These are phyloP conservation scores for Lysandra bellargus DNA, from an alignment of 2,888 invertebrate species.

Conservation along the genomic window DNA sequence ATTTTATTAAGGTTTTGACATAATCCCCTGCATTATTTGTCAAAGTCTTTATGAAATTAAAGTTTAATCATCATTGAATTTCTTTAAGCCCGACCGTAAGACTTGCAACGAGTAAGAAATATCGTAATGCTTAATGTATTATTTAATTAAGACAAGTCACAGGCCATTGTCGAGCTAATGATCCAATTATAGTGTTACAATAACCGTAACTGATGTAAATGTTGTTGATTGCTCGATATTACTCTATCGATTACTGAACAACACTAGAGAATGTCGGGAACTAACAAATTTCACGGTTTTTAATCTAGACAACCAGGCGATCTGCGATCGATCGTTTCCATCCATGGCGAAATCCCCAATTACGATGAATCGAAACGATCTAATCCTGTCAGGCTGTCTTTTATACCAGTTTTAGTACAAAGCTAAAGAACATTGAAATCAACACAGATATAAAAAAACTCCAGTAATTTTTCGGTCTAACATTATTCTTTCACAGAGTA, in stretches of 20 bases:
- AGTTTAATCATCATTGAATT: too few relatives aligned
- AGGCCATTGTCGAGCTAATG: constrained; percentile 16
- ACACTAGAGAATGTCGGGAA: background rate
- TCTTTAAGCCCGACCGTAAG: background rate
- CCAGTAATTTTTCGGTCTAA: background rate
- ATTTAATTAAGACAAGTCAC: background rate
- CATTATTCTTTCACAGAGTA: background rate
- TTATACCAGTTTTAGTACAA: too few relatives aligned
- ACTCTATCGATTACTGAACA: background rate
- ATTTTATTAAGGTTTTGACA: too few relatives aligned
- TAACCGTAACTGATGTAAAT: background rate
- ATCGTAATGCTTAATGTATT: background rate
- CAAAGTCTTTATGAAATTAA: too few relatives aligned
- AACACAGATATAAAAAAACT: background rate
- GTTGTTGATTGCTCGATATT: background rate
- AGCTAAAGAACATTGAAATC: background rate
- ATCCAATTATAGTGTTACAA: background rate
- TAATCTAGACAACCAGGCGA: too few relatives aligned
- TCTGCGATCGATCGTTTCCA: too few relatives aligned
- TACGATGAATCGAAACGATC: too few relatives aligned
- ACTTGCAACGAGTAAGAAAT: background rate
- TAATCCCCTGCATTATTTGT: too few relatives aligned
- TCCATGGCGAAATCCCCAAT: too few relatives aligned
- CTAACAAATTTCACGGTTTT: background rate
- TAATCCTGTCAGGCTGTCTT: too few relatives aligned